Evolutionary conservation across 2,888 invertebrate genomes (phyloP), one percentile per base, ranked within the genome.

Genomic region (Onchidella celtica): DNA sequence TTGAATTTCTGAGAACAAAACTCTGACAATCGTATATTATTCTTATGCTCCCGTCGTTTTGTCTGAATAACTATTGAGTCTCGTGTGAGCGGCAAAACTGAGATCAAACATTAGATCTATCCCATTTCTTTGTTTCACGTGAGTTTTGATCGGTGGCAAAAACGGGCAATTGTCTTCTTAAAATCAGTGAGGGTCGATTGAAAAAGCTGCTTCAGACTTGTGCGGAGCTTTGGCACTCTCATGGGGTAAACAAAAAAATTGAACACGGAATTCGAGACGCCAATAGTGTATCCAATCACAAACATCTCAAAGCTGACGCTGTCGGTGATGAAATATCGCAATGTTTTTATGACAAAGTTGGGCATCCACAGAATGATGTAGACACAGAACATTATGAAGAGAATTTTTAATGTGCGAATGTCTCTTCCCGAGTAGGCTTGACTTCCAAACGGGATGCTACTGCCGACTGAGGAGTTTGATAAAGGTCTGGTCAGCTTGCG

Each of bases 181-280:
- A 47, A 47, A 47, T 47, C 47, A 6, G 9, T 47, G 47, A 47
- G 9, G 9, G 47, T 47, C 17, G 6, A 17, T 17, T 47, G 6
- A 17, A 47, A 47, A 47, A 47, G 17, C 47, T 47, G 47, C 17
- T 47, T 47, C 47, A 47, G 47, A 17, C 47, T 47, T n/a, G n/a
- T n/a, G n/a, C n/a, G n/a, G 3, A 75, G 75, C 29, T 57, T 66
- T 9, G 66, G 68, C 24, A 77, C 59, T 57, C 63, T 79, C 78
- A 79, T 79, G 21, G 78, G 78, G 27, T 79, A 79, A 0, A 79
- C 78, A 40, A 79, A 79, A 47, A 79, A 79, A 70, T 79, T 70
- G 69, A 79, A 59, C 6, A 79, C 70, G 1, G 78, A 79, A 32
- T 79, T 79, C 2, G 77, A 77, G 32, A 77, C 34, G 17, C 68